Conservation (phyloP, 2,888 invertebrate species). For the Campoletis raptor region DNA sequence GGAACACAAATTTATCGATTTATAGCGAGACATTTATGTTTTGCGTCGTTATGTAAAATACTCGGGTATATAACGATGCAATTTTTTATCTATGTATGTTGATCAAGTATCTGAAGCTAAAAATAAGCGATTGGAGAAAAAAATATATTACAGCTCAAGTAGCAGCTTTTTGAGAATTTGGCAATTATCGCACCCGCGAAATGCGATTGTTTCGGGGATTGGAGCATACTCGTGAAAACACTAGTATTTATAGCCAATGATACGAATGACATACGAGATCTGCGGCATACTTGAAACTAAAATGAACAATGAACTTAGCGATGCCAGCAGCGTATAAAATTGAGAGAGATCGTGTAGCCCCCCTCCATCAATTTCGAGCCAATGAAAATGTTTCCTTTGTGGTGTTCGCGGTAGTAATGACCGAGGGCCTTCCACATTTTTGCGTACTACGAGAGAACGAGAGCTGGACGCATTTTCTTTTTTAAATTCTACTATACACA, state of each 20-base stretch:
- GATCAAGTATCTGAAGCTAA: background rate
- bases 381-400: conserved; percentile 66
- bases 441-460: conserved; percentile 29
- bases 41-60: background rate
- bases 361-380: conserved; percentile 42
- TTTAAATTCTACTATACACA: background rate
- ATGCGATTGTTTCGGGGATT: conserved; percentile 17
- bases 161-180: conserved; percentile 2
- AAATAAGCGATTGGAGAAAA: background rate
- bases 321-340: conserved; percentile 30
- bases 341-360: conserved; percentile 39
- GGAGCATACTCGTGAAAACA: conserved; percentile 18
- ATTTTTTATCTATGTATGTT: background rate
- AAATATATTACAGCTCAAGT: background rate
- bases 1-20: background rate
- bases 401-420: conserved; percentile 62
- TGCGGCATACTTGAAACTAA: conserved; percentile 36
- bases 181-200: conserved; percentile 1
- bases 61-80: background rate
- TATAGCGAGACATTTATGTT: background rate
- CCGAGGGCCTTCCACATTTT: conserved; percentile 50
- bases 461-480: conserved; percentile 17
- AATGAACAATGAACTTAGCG: conserved; percentile 26
- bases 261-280: background rate
- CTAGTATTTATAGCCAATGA: conserved; percentile 23